Percentiles rank a stretch among this genome's conserved stretches.
phyloP scores from a whole-genome alignment of 2,888 invertebrate species.

The Eristalis intricaria region DNA sequence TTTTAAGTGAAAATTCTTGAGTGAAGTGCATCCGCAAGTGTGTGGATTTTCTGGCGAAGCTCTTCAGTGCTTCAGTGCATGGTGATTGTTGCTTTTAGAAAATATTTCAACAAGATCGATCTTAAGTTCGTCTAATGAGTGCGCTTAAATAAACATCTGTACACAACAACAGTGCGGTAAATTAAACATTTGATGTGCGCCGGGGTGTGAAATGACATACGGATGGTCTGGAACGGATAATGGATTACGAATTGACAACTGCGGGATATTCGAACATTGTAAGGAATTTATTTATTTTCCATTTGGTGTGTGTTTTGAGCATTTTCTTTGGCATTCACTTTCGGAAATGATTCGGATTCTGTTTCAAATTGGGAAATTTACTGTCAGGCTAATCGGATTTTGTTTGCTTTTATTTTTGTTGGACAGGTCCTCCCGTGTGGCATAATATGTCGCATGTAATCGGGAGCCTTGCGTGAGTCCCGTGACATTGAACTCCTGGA shows the following conservation, averaged over 20 bases:
- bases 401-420: background rate
- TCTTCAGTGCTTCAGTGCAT: background rate
- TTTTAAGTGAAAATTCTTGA: constrained; percentile 25
- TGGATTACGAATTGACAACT: constrained; percentile 62
- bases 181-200: constrained; percentile 14
- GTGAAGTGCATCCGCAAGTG: constrained; percentile 59
- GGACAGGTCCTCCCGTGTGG: background rate
- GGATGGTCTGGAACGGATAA: constrained; percentile 28
- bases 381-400: no score
- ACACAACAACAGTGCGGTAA: constrained; percentile 19
- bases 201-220: constrained; percentile 17
- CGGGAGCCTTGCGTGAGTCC: background rate
- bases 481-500: background rate
- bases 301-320: background rate
- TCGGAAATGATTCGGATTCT: no score
- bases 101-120: constrained; percentile 25
- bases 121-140: constrained; percentile 37
- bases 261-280: constrained; percentile 33
- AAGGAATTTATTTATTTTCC: constrained; percentile 8
- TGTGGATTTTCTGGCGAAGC: background rate
- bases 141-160: constrained; percentile 35
- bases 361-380: no score
- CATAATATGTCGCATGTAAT: background rate
- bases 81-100: constrained; percentile 24
- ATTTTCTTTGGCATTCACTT: background rate